Base-by-base conservation (phyloP, 2,888 invertebrate species). In the Drosophila recens region DNA sequence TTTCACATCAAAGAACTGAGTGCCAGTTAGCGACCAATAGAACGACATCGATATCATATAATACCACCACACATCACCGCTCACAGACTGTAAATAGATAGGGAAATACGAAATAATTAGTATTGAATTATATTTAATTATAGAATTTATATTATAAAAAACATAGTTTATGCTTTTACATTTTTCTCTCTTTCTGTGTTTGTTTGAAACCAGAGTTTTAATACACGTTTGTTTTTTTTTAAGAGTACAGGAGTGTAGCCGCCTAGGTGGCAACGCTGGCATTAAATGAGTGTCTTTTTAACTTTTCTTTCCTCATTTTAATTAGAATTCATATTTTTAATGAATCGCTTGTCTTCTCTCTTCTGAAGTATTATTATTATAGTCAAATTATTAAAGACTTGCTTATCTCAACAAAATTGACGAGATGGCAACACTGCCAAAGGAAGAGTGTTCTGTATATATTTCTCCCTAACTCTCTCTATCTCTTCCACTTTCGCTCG, bases 1-100 rank as follows among this genome's bases (percentile, higher is more conserved):
- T 76, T 96, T 96, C 59, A 97, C 96, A 93, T 99, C 99, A 92
- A 97, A 96, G 93, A 98, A 98, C 93, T 98, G 98, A 17, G 98
- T 97, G 72, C 97, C 95, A 75, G 97, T 96, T 67, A 99, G 94
- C 17, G 99, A 97, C 97, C 98, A 98, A 93, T 99, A 99, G 93
- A 99, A 99, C 34, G 97, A 95, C 92, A 97, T 95, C 49, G 98
- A 98, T 77, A 98, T 94, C 96, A 99, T 98, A 94, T 99, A 99
- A 93, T 99, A 98, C 97, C 98, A 98, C 97, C 98, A 98, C 51
- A 98, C 93, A 90, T 97, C 98, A 76, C 92, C 93, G 11, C 96
- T 95, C 20, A 98, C 93, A 40, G 96, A 95, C 95, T 98, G 34
- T 0, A 20, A 43, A 43, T 34, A 1, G 3, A 11, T 9, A 8